Conservation (phyloP, 2,113 vertebrate species). For the Anser cygnoides region DNA sequence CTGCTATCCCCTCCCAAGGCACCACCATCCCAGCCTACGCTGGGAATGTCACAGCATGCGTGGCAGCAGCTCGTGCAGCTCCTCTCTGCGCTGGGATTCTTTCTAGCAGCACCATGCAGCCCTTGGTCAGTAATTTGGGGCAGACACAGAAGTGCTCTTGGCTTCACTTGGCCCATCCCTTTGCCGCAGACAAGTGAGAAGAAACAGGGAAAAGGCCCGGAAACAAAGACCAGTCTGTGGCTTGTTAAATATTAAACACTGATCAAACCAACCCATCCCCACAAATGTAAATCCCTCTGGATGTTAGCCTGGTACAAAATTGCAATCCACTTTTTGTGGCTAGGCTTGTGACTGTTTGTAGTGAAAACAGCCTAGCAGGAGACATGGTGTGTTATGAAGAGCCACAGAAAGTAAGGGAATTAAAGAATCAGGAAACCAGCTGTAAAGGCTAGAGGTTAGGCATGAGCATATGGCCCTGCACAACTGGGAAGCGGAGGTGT, state of each 20-base stretch:
- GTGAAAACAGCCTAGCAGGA: not conserved
- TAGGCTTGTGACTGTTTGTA: not conserved
- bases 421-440: not conserved
- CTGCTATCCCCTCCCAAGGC: not conserved
- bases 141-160: not conserved
- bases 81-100: not conserved
- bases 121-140: not conserved
- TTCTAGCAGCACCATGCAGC: not conserved
- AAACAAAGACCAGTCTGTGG: not conserved
- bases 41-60: not conserved
- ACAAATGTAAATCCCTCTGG: not conserved
- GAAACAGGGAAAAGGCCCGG: not conserved
- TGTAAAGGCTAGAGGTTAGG: rapidly evolving
- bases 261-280: not conserved
- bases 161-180: not conserved
- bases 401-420: not conserved
- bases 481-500: not conserved
- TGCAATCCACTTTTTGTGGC: not conserved
- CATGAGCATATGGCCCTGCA: rapidly evolving
- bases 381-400: not conserved
- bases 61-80: not conserved
- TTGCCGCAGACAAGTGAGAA: not conserved
- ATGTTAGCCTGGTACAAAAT: not conserved
- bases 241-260: not conserved
- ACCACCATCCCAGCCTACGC: not conserved